phyloP scores from a whole-genome alignment of 92 coral and sea anemone genomes.

The Bergia sp. region DNA sequence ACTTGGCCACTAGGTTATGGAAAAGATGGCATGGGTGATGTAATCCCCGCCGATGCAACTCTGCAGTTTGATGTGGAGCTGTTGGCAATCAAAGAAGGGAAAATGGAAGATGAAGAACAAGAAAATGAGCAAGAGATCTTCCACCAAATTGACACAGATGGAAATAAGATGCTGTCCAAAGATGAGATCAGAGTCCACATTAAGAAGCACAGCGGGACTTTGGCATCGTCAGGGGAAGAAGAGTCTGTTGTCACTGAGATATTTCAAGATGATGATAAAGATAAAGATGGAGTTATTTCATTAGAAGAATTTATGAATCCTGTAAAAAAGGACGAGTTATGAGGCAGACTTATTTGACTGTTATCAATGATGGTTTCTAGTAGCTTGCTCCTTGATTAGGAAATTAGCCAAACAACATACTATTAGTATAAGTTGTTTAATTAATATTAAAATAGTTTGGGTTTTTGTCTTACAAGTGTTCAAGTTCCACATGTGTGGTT shows the following conservation, averaged over 20 bases:
- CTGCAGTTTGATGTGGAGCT: conserved; percentile 85
- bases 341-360: background rate
- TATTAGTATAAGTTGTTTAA: too few relatives aligned
- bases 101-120: conserved; percentile 19
- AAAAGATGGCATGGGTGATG: conserved; percentile 71
- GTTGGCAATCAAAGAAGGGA: conserved; percentile 64
- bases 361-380: background rate
- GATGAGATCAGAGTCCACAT: conserved; percentile 73
- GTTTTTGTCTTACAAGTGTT: too few relatives aligned
- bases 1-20: conserved; percentile 90
- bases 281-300: conserved; percentile 87
- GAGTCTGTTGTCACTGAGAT: conserved; percentile 78
- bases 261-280: conserved; percentile 83
- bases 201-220: conserved; percentile 72
- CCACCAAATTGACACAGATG: conserved; percentile 75
- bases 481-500: too few relatives aligned
- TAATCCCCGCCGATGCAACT: conserved; percentile 82
- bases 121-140: conserved; percentile 65
- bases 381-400: background rate
- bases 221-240: conserved; percentile 45
- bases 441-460: too few relatives aligned
- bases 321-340: conserved; percentile 31
- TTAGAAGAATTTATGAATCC: conserved; percentile 70
- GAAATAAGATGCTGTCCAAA: conserved; percentile 68
- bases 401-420: too few relatives aligned